A percentile compares a stretch with the other conserved stretches of the same genome.
Evolutionary conservation across 2,888 invertebrate species (phyloP).

Genomic region (Achlya flavicornis): DNA sequence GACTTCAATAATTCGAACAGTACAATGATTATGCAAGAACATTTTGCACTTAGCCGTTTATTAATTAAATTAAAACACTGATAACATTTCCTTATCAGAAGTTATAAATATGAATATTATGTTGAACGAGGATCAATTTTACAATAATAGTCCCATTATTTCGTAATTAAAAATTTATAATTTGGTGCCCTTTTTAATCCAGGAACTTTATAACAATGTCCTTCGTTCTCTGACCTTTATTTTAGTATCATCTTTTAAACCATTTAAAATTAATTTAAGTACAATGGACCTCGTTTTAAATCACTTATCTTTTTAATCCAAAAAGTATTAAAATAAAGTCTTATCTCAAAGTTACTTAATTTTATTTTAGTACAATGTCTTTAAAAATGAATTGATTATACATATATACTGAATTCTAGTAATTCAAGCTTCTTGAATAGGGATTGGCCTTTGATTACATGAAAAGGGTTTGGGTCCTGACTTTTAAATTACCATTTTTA

Average conservation of each 20-base stretch:
- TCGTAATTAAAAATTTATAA: not conserved
- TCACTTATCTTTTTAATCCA: not conserved
- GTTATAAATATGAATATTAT: not conserved
- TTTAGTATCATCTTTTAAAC: not conserved
- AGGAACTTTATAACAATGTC: not conserved
- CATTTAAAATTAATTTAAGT: not conserved
- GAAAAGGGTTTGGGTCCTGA: too few relatives aligned
- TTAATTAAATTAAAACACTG: constrained; percentile 11
- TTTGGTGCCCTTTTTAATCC: not conserved
- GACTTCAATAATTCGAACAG: too few relatives aligned
- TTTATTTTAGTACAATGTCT: too few relatives aligned
- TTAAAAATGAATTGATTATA: too few relatives aligned
- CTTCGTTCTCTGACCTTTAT: constrained; percentile 5
- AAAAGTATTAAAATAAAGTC: not conserved
- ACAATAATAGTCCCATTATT: not conserved
- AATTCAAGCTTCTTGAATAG: not conserved
- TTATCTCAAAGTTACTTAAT: not conserved
- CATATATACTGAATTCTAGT: too few relatives aligned
- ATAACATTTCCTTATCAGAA: not conserved
- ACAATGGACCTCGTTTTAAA: not conserved
- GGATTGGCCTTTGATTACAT: not conserved
- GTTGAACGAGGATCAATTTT: not conserved
- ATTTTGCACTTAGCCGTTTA: not conserved
- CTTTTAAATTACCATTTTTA: too few relatives aligned
- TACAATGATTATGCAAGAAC: too few relatives aligned